A percentile compares a stretch with the other conserved stretches of the same genome.
Conservation (phyloP, 2,888 invertebrate species). For the Melangyna quadrimaculata region DNA sequence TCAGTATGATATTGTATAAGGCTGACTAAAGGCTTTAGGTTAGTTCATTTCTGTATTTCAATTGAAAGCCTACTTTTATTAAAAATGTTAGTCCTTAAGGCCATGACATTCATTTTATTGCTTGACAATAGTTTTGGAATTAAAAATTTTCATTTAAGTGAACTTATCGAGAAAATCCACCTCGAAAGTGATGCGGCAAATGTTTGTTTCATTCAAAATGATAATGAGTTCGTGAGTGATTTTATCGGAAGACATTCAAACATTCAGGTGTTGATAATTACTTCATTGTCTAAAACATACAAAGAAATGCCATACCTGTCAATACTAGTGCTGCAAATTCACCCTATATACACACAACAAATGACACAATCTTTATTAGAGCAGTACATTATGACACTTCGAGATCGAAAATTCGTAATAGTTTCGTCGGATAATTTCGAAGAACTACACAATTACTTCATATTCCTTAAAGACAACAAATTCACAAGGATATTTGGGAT, state of each 20-base stretch:
- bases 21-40: background rate
- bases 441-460: background rate
- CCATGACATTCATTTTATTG: background rate
- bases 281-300: background rate
- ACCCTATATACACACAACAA: background rate
- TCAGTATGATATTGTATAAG: background rate
- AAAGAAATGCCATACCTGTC: background rate
- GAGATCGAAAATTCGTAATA: conserved; percentile 30
- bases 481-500: conserved; percentile 45
- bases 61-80: background rate
- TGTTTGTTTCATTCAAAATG: conserved; percentile 7
- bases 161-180: conserved; percentile 22
- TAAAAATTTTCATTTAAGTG: background rate
- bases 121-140: background rate
- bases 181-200: background rate
- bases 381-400: background rate
- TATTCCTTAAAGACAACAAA: background rate
- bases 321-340: conserved; percentile 6
- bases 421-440: background rate
- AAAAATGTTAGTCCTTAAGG: conserved; percentile 15
- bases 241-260: background rate
- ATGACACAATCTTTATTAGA: background rate
- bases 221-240: background rate
- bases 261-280: background rate
- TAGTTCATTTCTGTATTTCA: background rate